These are phyloP conservation scores for Hyposmocoma kahamanoa DNA, from an alignment of 1,140 invertebrate species.

Conservation along the genomic window DNA sequence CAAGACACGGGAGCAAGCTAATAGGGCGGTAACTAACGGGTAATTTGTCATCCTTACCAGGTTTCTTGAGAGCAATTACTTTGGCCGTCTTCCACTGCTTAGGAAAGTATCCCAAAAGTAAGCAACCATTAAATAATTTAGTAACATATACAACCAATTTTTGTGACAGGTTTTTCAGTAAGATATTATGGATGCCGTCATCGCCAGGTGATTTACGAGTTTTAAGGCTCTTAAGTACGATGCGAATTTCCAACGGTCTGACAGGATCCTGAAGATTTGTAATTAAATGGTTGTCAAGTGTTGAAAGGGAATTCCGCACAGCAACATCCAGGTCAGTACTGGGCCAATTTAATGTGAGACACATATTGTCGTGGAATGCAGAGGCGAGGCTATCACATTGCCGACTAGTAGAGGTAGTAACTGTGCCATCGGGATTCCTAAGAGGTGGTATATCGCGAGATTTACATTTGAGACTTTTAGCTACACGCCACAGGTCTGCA, in stretches of 20 bases:
- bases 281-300: neutral
- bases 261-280: no score
- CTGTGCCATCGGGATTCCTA: neutral
- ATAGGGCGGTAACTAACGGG: constrained; percentile 41
- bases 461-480: neutral
- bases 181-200: neutral
- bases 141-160: constrained; percentile 1
- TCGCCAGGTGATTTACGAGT: constrained; percentile 2
- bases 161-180: constrained; percentile 3
- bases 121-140: constrained; percentile 1
- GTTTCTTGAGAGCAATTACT: constrained; percentile 38
- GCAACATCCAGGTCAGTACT: neutral
- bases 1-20: constrained; percentile 18
- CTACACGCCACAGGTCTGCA: neutral
- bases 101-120: neutral
- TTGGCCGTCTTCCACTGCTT: constrained; percentile 30
- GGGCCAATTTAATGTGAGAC: neutral
- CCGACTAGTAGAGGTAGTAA: neutral
- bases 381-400: neutral
- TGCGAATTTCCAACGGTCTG: neutral
- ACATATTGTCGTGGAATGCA: neutral
- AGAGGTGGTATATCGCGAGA: no score
- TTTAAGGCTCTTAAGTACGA: neutral
- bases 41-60: constrained; percentile 23
- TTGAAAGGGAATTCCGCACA: neutral